Percentiles rank a stretch among this genome's conserved stretches.
Evolutionary conservation across 1,140 invertebrate species (phyloP).

Genomic region (Bombus haemorrhoidalis): DNA sequence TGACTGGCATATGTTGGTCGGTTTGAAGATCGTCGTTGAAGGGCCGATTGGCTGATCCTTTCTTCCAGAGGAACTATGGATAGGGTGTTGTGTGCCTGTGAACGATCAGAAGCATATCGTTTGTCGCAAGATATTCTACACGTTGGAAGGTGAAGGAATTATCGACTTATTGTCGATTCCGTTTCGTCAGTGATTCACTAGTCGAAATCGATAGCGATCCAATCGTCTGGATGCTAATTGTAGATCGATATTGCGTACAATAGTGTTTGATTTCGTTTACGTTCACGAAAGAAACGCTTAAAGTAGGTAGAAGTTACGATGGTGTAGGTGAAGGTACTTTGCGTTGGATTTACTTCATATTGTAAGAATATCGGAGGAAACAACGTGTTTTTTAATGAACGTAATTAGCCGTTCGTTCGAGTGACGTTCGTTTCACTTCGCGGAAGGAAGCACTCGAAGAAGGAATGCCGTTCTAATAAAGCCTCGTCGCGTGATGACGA

Average conservation of each 20-base stretch:
- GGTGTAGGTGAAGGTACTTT: not conserved
- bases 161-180: not conserved
- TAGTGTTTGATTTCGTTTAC: too few species aligned
- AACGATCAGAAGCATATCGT: not conserved
- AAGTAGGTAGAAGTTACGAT: not conserved
- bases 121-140: not conserved
- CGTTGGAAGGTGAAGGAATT: not conserved
- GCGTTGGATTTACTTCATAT: not conserved
- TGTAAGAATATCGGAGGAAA: not conserved
- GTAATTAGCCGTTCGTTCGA: not conserved
- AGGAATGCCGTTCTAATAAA: slow-evolving; percentile 12
- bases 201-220: not conserved
- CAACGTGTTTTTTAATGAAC: not conserved
- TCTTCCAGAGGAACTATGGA: too few species aligned
- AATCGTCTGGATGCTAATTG: not conserved
- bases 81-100: slow-evolving; percentile 7
- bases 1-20: not conserved
- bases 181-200: not conserved
- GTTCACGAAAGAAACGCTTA: too few species aligned
- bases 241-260: not conserved
- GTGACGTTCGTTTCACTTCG: not conserved
- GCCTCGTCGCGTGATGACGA: not conserved
- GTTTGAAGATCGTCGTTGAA: not conserved
- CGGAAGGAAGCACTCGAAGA: not conserved
- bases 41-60: slow-evolving; percentile 4